Percentiles rank a stretch among this genome's conserved stretches.
Evolutionary conservation across 2,797 vertebrate species (phyloP).

Genomic region (Pyrrhura leucotis): DNA sequence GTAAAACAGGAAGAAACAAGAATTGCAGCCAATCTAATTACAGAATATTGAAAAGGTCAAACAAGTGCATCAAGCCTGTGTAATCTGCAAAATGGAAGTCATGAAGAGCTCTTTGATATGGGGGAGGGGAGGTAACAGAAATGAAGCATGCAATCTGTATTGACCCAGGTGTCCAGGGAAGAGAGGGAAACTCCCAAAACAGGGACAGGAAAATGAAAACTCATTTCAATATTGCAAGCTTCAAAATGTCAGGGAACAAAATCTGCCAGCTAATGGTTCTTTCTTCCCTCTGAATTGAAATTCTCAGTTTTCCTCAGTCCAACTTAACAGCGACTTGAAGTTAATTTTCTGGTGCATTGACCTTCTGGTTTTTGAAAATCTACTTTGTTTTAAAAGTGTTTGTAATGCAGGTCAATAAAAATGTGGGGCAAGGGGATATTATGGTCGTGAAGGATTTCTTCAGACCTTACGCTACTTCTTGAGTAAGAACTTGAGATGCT

Average conservation of each 20-base stretch:
- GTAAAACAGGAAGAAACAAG: slow-evolving; percentile 73
- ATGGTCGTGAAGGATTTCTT: background rate
- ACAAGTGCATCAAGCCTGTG: slow-evolving; percentile 37
- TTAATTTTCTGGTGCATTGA: background rate
- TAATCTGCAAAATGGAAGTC: slow-evolving; percentile 62
- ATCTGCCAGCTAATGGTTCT: background rate
- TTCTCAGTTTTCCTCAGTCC: background rate
- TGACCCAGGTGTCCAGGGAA: accelerated
- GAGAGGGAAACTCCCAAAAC: background rate
- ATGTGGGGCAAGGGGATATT: background rate
- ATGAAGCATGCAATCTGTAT: background rate
- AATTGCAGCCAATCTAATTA: slow-evolving; percentile 78
- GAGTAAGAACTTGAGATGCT: background rate
- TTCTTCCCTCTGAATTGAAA: background rate
- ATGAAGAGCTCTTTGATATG: background rate
- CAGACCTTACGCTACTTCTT: background rate
- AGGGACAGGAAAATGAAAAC: background rate
- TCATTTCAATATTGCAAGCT: background rate
- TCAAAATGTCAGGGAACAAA: background rate
- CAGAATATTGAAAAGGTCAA: slow-evolving; percentile 80
- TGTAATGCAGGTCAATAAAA: background rate
- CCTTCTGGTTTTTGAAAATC: background rate
- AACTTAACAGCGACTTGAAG: background rate
- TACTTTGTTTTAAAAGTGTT: background rate
- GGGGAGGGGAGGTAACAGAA: background rate